phyloP scores from a whole-genome alignment of 1,140 invertebrate genomes.

The Heliothis subflexa region DNA sequence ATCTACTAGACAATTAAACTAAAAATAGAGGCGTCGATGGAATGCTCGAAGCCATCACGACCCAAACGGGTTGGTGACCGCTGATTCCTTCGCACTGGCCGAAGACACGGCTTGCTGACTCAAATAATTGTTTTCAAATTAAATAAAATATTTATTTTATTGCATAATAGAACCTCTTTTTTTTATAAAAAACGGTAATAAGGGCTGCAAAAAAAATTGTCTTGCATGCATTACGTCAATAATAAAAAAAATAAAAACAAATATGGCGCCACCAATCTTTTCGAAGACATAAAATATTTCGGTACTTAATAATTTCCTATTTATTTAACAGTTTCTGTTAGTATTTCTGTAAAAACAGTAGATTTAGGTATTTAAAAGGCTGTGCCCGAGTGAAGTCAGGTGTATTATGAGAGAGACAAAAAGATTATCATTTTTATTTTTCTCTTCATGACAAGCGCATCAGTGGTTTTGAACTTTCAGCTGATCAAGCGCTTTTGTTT shows the following conservation, averaged over 20 bases:
- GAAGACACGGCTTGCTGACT: not conserved
- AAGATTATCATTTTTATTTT: conserved; percentile 23
- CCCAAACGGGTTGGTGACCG: conserved; percentile 6
- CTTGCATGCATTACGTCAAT: too few relatives aligned
- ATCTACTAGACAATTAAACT: not conserved
- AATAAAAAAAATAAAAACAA: not conserved
- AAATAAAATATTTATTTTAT: too few relatives aligned
- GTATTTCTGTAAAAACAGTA: not conserved
- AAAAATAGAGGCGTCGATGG: conserved; percentile 7
- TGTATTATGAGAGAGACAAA: conserved; percentile 19
- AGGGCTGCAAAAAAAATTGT: too few relatives aligned
- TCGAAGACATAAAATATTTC: too few relatives aligned
- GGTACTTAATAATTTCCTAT: too few relatives aligned
- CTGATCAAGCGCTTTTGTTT: conserved; percentile 5
- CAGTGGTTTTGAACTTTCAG: not conserved
- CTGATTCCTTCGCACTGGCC: not conserved
- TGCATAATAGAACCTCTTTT: too few relatives aligned
- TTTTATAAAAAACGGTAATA: too few relatives aligned
- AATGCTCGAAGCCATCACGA: conserved; percentile 2
- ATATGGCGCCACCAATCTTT: not conserved
- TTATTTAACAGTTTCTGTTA: not conserved
- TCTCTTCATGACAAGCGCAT: conserved; percentile 30
- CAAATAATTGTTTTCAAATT: not conserved
- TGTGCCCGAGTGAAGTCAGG: conserved; percentile 8
- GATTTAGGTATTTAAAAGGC: not conserved